Evolutionary conservation across 2,888 invertebrate species (phyloP).

Genomic region (Noctuana brunneofusca): DNA sequence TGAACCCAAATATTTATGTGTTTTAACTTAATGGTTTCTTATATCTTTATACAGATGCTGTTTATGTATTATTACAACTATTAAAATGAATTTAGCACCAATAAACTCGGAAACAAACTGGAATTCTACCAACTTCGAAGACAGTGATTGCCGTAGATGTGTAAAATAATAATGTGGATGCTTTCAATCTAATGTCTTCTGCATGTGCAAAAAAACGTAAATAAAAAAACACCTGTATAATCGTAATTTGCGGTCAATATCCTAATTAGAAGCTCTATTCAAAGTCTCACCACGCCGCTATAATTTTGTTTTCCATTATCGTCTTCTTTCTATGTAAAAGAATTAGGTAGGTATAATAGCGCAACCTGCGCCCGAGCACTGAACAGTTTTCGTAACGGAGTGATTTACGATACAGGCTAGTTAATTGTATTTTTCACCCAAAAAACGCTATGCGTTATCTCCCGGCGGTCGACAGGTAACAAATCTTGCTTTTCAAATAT

Average conservation of each 20-base stretch:
- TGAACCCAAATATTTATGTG: neutral
- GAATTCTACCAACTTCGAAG: slow-evolving; percentile 36
- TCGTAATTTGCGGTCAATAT: slow-evolving; percentile 49
- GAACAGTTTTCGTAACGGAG: slow-evolving; percentile 60
- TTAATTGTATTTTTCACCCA: slow-evolving; percentile 80
- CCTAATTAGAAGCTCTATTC: slow-evolving; percentile 62
- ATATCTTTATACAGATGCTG: neutral
- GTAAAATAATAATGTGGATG: slow-evolving; percentile 23
- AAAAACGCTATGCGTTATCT: slow-evolving; percentile 77
- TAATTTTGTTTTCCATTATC: slow-evolving; percentile 52
- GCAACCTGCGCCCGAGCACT: slow-evolving; percentile 70
- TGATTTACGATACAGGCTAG: slow-evolving; percentile 74
- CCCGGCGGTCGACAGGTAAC: slow-evolving; percentile 79
- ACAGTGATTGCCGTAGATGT: slow-evolving; percentile 36
- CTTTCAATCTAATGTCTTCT: slow-evolving; percentile 32
- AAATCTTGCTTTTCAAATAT: slow-evolving; percentile 82
- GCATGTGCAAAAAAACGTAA: slow-evolving; percentile 29
- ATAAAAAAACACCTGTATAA: slow-evolving; percentile 26
- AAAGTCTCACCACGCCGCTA: slow-evolving; percentile 49
- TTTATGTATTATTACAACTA: neutral
- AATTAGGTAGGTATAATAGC: slow-evolving; percentile 75
- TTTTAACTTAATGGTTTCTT: slow-evolving; percentile 10
- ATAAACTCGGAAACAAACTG: slow-evolving; percentile 11
- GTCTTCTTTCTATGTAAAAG: slow-evolving; percentile 62
- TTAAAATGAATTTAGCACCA: slow-evolving; percentile 11